These are phyloP conservation scores for Alethe diademata DNA, from an alignment of 2,113 vertebrate species.

Conservation along the genomic window DNA sequence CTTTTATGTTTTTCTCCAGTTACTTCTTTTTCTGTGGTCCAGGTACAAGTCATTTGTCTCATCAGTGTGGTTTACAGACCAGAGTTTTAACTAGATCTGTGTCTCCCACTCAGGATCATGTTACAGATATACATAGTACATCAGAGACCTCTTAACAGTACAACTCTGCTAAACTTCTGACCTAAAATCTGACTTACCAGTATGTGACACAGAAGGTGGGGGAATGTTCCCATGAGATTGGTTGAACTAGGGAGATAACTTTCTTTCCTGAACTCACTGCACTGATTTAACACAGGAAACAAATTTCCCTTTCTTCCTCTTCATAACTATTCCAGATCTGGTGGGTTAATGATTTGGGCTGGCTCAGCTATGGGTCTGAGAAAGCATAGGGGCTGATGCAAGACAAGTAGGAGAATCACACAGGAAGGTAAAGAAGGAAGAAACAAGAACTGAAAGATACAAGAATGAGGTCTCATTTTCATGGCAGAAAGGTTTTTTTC, in stretches of 20 bases:
- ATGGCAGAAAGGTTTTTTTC: neutral
- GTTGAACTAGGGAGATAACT: neutral
- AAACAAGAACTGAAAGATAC: neutral
- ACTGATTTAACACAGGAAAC: neutral
- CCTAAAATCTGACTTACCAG: accelerated
- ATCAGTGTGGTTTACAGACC: neutral
- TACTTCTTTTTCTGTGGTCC: neutral
- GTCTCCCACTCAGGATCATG: neutral
- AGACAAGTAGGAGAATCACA: neutral
- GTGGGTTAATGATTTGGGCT: neutral
- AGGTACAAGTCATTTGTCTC: neutral
- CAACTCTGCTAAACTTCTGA: neutral
- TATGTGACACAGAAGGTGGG: neutral
- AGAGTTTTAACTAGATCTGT: neutral
- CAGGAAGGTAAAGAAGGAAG: neutral
- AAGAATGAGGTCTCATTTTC: neutral
- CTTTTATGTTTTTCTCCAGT: neutral
- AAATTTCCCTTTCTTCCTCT: neutral
- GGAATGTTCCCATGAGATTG: neutral
- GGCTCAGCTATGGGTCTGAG: neutral
- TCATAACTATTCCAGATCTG: neutral
- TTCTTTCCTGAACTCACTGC: neutral
- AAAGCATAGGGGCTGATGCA: neutral
- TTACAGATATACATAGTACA: neutral
- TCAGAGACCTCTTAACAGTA: neutral